These are phyloP conservation scores for Apteryx owenii DNA, from an alignment of 2,113 vertebrate species.

Conservation along the genomic window DNA sequence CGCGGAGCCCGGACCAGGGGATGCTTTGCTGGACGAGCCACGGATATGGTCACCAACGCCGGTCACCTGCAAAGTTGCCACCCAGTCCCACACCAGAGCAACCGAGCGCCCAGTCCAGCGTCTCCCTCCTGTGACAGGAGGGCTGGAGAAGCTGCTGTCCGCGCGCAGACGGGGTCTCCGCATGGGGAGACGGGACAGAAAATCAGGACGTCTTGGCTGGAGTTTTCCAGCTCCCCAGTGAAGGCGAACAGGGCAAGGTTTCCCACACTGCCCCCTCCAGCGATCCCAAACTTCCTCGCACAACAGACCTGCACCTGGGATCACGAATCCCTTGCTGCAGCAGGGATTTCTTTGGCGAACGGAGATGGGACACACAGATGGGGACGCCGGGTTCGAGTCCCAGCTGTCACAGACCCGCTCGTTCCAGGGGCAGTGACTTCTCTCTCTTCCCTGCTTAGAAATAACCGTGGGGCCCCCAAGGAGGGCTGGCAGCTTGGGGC, in stretches of 20 bases:
- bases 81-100: not conserved
- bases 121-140: too few relatives aligned
- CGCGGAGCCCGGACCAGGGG: fast-evolving
- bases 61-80: not conserved
- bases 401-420: not conserved
- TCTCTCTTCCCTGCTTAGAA: fast-evolving
- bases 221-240: not conserved
- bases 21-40: not conserved
- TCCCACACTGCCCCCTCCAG: not conserved
- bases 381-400: not conserved
- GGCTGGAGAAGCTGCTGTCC: not conserved
- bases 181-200: too few relatives aligned
- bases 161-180: too few relatives aligned
- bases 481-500: not conserved
- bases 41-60: not conserved
- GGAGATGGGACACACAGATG: not conserved
- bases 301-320: not conserved
- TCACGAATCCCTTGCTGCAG: not conserved
- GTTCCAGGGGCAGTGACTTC: not conserved
- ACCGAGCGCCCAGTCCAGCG: not conserved
- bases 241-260: not conserved
- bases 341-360: not conserved
- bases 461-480: not conserved
- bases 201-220: not conserved
- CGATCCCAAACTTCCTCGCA: not conserved